Percentiles rank a stretch among this genome's conserved stretches.
Evolutionary conservation across 2,797 vertebrate genomes (phyloP).

Genomic region (Macrochelys suwanniensis): DNA sequence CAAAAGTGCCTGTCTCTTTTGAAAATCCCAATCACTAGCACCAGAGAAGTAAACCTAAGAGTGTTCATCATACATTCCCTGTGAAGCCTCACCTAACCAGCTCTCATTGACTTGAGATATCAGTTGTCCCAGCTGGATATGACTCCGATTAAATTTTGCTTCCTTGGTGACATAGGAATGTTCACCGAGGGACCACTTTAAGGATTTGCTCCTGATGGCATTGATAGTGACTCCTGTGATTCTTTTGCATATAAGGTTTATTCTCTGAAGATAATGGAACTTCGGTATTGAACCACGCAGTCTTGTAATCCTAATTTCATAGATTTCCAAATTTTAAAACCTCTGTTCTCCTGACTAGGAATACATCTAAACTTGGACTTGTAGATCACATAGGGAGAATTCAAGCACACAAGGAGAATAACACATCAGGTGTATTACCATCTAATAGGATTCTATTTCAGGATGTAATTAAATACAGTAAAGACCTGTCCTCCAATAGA

Average conservation of each 20-base stretch:
- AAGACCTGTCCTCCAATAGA: neutral
- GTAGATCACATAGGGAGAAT: neutral
- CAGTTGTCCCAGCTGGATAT: neutral
- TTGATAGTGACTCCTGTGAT: neutral
- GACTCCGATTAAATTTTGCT: neutral
- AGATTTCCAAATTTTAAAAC: neutral
- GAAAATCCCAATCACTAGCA: neutral
- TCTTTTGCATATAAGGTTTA: neutral
- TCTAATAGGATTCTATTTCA: neutral
- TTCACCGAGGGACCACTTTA: conserved; percentile 19
- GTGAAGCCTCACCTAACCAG: neutral
- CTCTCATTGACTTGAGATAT: neutral
- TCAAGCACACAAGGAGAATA: neutral
- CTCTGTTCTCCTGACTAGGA: neutral
- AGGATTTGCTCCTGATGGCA: conserved; percentile 32
- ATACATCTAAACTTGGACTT: neutral
- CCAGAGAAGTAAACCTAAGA: neutral
- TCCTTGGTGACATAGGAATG: neutral
- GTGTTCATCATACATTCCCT: neutral
- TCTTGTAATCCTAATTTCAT: neutral
- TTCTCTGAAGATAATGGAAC: conserved; percentile 56
- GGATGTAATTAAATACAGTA: fast-evolving
- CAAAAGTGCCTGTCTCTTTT: neutral
- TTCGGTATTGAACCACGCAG: conserved; percentile 5
- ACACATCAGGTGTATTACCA: neutral